phyloP scores from a whole-genome alignment of 1,140 invertebrate genomes.

The Bombus sylvicola region DNA sequence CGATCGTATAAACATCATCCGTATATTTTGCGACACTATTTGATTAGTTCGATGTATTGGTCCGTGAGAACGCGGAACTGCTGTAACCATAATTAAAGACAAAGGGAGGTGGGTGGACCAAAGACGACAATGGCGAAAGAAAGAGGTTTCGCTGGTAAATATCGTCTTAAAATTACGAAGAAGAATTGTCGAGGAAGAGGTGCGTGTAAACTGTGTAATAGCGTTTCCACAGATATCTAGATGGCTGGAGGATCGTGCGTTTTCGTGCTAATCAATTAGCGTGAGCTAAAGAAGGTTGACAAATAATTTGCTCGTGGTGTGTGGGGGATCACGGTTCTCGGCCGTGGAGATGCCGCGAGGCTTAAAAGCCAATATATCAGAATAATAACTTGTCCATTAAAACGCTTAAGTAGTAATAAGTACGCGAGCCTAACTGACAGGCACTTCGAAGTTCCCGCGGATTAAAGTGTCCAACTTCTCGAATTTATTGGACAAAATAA shows the following conservation, averaged over 20 bases:
- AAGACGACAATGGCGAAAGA: background rate
- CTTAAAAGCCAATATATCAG: slow-evolving; percentile 78
- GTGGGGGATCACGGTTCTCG: slow-evolving; percentile 44
- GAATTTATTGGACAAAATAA: slow-evolving; percentile 75
- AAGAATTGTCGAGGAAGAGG: background rate
- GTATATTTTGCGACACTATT: too few species aligned
- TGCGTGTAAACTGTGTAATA: background rate
- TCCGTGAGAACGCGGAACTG: too few species aligned
- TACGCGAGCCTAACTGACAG: slow-evolving; percentile 77
- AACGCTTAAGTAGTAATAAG: slow-evolving; percentile 80
- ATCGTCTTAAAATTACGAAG: background rate
- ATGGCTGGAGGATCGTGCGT: background rate
- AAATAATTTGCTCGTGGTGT: slow-evolving; percentile 45
- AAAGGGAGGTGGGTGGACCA: accelerated
- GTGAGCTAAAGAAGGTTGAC: slow-evolving; percentile 49
- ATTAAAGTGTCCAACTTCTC: slow-evolving; percentile 80
- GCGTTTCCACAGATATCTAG: background rate
- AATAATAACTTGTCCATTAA: slow-evolving; percentile 82
- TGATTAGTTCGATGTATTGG: too few species aligned
- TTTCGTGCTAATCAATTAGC: slow-evolving; percentile 50
- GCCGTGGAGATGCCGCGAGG: slow-evolving; percentile 41
- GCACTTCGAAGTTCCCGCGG: slow-evolving; percentile 75
- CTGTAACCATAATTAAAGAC: too few species aligned
- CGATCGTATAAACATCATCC: too few species aligned
- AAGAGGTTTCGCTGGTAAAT: background rate